These are phyloP conservation scores for Oxyscelio sp. DNA, from an alignment of 2,888 invertebrate genomes.

Conservation along the genomic window DNA sequence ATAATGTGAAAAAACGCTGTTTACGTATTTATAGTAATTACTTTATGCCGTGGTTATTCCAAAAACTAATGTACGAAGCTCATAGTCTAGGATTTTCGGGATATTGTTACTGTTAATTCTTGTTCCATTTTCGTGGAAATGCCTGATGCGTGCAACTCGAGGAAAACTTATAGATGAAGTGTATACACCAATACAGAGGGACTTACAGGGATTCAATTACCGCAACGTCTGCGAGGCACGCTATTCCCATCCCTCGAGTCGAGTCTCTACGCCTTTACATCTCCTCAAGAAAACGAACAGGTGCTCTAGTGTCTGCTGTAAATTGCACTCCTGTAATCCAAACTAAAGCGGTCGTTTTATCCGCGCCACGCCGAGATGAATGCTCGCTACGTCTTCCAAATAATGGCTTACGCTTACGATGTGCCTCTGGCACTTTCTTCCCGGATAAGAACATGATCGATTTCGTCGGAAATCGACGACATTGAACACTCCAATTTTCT, in stretches of 20 bases:
- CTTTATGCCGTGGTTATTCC: conserved; percentile 41
- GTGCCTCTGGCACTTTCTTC: conserved; percentile 78
- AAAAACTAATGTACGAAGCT: conserved; percentile 56
- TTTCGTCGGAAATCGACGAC: conserved; percentile 55
- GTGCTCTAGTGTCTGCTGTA: conserved; percentile 87
- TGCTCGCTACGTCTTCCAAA: conserved; percentile 86
- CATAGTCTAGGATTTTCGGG: conserved; percentile 52
- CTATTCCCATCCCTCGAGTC: conserved; percentile 84
- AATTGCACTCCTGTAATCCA: conserved; percentile 88
- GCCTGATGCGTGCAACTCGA: conserved; percentile 72
- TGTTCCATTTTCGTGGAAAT: conserved; percentile 68
- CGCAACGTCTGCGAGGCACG: conserved; percentile 88
- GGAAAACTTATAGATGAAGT: conserved; percentile 81
- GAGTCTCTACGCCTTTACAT: conserved; percentile 82
- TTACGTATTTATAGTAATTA: not conserved
- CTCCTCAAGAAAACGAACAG: conserved; percentile 86
- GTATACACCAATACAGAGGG: conserved; percentile 81
- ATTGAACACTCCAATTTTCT: conserved; percentile 24
- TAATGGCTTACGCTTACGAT: conserved; percentile 82
- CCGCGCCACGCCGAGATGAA: conserved; percentile 87
- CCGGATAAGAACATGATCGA: conserved; percentile 76
- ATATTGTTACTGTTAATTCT: conserved; percentile 64
- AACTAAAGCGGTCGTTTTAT: conserved; percentile 89
- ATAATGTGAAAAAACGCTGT: no score
- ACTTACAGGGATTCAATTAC: conserved; percentile 88